Conservation (phyloP, 2,888 invertebrate genomes). For the Priocnemis perturbator region DNA sequence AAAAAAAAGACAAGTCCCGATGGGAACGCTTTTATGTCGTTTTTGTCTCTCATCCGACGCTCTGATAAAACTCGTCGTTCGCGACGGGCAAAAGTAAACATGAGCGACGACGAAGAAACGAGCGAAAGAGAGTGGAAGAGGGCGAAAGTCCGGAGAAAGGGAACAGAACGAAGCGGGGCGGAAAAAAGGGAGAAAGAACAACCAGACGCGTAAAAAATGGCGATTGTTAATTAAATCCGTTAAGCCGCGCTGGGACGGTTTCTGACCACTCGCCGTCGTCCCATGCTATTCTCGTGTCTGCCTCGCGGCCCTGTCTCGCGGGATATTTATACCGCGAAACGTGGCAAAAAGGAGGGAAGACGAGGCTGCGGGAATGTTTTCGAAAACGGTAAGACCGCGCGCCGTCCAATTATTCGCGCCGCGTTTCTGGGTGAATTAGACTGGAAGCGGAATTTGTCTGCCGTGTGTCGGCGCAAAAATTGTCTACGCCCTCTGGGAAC, state of each 20-base stretch:
- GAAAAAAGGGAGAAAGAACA: slow-evolving; percentile 20
- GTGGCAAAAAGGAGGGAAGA: slow-evolving; percentile 11
- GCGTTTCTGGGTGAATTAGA: too few relatives aligned
- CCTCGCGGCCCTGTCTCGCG: slow-evolving; percentile 47
- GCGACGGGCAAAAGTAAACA: neutral
- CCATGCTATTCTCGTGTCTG: slow-evolving; percentile 51
- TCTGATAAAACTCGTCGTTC: slow-evolving; percentile 1
- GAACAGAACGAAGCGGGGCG: neutral
- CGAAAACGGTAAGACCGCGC: too few relatives aligned
- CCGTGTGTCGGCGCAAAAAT: too few relatives aligned
- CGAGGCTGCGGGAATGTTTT: slow-evolving; percentile 6
- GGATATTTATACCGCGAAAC: slow-evolving; percentile 47
- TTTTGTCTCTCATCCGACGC: neutral
- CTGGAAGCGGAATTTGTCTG: too few relatives aligned
- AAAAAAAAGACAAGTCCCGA: neutral
- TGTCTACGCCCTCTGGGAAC: too few relatives aligned
- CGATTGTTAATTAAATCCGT: slow-evolving; percentile 68
- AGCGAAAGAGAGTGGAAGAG: neutral
- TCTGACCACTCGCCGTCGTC: slow-evolving; percentile 44
- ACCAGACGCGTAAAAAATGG: slow-evolving; percentile 63
- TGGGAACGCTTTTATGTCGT: too few relatives aligned
- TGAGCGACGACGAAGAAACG: neutral
- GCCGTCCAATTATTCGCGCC: too few relatives aligned
- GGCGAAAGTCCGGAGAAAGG: neutral
- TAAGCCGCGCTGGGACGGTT: slow-evolving; percentile 52